These are phyloP conservation scores for Drosophila nebulosa DNA, from an alignment of 1,140 invertebrate species.

Conservation along the genomic window DNA sequence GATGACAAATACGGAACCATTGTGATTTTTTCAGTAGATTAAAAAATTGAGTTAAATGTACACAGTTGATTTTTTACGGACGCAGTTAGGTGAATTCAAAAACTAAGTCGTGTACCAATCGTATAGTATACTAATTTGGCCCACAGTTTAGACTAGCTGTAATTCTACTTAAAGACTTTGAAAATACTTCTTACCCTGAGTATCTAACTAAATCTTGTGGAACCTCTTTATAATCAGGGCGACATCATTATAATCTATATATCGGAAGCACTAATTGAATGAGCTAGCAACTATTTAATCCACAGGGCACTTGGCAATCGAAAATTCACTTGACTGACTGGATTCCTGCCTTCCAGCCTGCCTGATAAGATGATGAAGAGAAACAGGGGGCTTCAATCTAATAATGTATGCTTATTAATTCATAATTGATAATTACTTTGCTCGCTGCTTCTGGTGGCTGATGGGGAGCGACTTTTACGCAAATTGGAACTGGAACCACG, in stretches of 20 bases:
- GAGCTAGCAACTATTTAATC: not conserved
- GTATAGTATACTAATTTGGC: too few species aligned
- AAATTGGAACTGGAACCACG: slow-evolving; percentile 64
- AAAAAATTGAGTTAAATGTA: too few species aligned
- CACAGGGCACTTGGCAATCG: not conserved
- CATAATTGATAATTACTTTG: slow-evolving; percentile 67
- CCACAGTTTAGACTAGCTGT: too few species aligned
- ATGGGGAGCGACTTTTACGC: slow-evolving; percentile 71
- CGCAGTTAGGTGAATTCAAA: too few species aligned
- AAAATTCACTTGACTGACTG: not conserved
- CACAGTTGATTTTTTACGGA: too few species aligned
- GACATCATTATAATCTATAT: not conserved
- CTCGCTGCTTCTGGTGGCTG: slow-evolving; percentile 68
- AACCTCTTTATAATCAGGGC: not conserved
- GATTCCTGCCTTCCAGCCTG: too few species aligned
- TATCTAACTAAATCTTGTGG: not conserved
- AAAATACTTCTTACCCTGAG: too few species aligned
- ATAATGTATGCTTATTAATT: not conserved
- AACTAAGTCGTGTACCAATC: too few species aligned
- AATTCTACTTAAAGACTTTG: too few species aligned
- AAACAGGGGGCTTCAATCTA: not conserved
- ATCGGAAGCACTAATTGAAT: slow-evolving; percentile 9
- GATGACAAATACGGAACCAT: too few species aligned
- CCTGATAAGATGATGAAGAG: not conserved
- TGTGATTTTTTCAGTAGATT: too few species aligned